Base-by-base conservation (phyloP, 2,888 invertebrate genomes). In the Drosophila putrida region DNA sequence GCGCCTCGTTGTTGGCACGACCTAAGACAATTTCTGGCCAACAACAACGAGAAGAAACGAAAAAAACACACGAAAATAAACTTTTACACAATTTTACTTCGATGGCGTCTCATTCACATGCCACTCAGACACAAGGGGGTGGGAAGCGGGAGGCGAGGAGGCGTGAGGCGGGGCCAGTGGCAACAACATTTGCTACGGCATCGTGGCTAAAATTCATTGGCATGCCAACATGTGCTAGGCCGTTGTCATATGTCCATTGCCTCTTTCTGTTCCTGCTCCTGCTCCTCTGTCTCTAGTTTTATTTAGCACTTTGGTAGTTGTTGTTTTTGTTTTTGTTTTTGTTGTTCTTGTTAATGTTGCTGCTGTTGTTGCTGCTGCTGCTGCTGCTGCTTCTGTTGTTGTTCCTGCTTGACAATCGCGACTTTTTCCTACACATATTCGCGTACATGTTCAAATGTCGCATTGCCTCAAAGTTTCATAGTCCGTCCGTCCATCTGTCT, bases 11-110 rank as follows among this genome's bases (percentile, higher is more conserved):
- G 79, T 59, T 82, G 80, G 88, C 83, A 84, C 87, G 87, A 84
- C 83, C 87, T 87, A 71, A 87, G 83, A 84, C 87, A 84, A 84
- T 84, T 76, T 76, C 87, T 87, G 75, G 61, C 71, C 71, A 66
- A 60, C 60, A 77, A 63, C 65, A 53, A 28, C 5, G 13, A 31
- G 20, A 20, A n/a, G n/a, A 20, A 25, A 33, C 20, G 25, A 20
- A 20, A 44, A 10, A 38, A 55, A 39, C 55, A 31, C 15, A 60
- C 50, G 67, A 64, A 60, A 68, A 63, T 60, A 55, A 72, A 50
- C 65, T 61, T 67, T 78, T 67, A 72, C 75, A 61, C 81, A 80
- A 78, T 78, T 81, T 78, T 53, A 62, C 49, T 59, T 46, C 73
- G 57, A 53, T 61, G 65, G 51, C 71, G 62, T 50, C 89, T 84